phyloP scores from a whole-genome alignment of 2,888 invertebrate species.

The Ernsta delagoae region DNA sequence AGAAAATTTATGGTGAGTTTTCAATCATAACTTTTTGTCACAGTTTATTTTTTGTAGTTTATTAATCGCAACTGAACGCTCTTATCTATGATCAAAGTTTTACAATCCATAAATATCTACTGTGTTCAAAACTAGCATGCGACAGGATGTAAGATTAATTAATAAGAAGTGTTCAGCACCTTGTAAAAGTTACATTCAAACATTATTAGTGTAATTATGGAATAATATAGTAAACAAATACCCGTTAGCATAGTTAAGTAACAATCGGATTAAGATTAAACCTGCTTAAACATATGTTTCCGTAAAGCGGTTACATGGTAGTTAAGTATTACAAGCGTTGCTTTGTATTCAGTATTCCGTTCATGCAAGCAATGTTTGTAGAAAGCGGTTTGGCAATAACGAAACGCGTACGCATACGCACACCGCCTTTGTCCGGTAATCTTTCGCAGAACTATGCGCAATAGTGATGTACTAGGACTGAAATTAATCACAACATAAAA shows the following conservation, averaged over 20 bases:
- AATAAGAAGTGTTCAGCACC: too few species aligned
- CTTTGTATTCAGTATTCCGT: conserved; percentile 68
- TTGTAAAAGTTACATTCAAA: too few species aligned
- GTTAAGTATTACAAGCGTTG: conserved; percentile 33
- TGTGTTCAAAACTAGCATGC: too few species aligned
- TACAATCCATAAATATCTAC: too few species aligned
- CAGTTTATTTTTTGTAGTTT: too few species aligned
- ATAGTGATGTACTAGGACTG: background rate
- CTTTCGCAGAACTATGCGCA: conserved; percentile 71
- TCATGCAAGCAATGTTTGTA: conserved; percentile 68
- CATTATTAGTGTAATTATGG: too few species aligned
- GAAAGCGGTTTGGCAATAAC: conserved; percentile 83
- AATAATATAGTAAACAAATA: too few species aligned
- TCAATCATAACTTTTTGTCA: background rate
- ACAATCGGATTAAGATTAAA: background rate
- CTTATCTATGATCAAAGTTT: too few species aligned
- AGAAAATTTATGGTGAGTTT: conserved; percentile 76
- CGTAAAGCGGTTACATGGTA: conserved; percentile 20
- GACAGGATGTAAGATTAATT: too few species aligned
- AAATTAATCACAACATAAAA: background rate
- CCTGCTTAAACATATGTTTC: background rate
- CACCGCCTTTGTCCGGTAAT: conserved; percentile 75
- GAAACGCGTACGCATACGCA: conserved; percentile 63
- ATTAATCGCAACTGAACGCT: too few species aligned
- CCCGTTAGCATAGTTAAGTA: background rate